Evolutionary conservation across 2,888 invertebrate genomes (phyloP), one percentile per base, ranked within the genome.

Genomic region (Odontothrips loti): DNA sequence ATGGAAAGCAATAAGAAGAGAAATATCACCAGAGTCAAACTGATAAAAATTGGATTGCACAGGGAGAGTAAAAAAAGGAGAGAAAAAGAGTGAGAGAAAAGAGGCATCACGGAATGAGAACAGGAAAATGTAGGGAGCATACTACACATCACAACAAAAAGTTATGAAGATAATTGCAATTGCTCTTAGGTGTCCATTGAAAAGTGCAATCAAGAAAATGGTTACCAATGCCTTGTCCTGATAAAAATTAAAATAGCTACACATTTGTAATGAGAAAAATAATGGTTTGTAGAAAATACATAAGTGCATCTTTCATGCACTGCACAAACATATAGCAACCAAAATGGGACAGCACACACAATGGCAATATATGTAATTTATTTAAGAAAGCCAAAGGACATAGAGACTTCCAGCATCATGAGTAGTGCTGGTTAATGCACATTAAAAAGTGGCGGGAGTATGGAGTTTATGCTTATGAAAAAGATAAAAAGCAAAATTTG

Each of bases 261-360:
- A 79, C 48, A 51, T 68, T 79, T 80, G 17, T 79, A 79, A 51
- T 51, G 23, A 80, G 43, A 75, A 78, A 79, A 47, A 20, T 51
- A 80, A 63, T 80, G n/a, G 83, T 82, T 82, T 82, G 81, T 81
- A 80, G 63, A 80, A 78, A 80, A 17, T 63, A 63, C 48, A 79
- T 47, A 75, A 82, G 68, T 58, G 47, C 47, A 82, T 82, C 47
- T 79, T 75, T 43, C 34, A 43, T 43, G 34, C 34, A 43, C 34
- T 43, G 34, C 34, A 43, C 34, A 43, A 43, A 43, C 34, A 43
- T 43, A 43, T 43, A 43, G 34, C 34, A 43, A 43, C 34, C 34
- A 43, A 43, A 43, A 43, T 43, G 34, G 34, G 34, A 43, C 34
- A 43, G 34, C 34, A 43, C 2, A 43, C 34, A 43, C 34, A 43